Base-by-base conservation (phyloP, 2,888 invertebrate genomes). In the Cryptus armator region DNA sequence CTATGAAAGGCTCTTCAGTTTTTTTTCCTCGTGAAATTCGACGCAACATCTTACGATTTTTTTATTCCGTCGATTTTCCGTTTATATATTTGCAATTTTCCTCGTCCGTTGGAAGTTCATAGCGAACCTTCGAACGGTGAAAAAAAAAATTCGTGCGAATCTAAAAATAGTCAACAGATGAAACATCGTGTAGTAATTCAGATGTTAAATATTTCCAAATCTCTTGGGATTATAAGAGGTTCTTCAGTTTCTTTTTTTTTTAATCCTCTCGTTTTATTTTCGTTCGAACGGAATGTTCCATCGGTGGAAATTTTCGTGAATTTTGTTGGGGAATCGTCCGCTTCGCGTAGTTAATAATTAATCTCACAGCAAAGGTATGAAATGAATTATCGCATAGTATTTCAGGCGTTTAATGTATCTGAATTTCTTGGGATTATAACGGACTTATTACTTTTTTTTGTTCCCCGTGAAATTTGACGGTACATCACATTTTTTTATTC, bases 131-230 rank as follows among this genome's bases (percentile, higher is more conserved):
- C 37, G 37, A 37, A 37, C 37, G 37, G 5, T 37, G 37, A 37
- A 37, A 9, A 37, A 37, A 37, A 37, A 9, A 37, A 37, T 37
- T 37, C 37, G 37, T 7, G 37, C n/a, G 3, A 4, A 9, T 48
- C 10, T n/a, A n/a, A 48, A 48, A n/a, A 48, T 48, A 48, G 37
- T 0, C 2, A 16, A 51, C 51, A 51, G 16, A 51, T 51, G 16
- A 51, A 51, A 14, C 51, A 51, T 51, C 16, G 14, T 51, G 4
- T 51, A 51, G 51, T 51, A 4, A 51, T 5, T 51, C 51, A 5
- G 51, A 51, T 1, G 16, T 51, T 14, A 19, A 24, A 51, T 24
- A 51, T 24, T 77, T 53, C 68, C n/a, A 37, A 79, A 59, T 48
- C 78, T 12, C 14, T n/a, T 46, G 32, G 53, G 37, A 37, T 37